These are phyloP conservation scores for Dipodomys merriami DNA, from an alignment of 2,113 vertebrate genomes.

Conservation along the genomic window DNA sequence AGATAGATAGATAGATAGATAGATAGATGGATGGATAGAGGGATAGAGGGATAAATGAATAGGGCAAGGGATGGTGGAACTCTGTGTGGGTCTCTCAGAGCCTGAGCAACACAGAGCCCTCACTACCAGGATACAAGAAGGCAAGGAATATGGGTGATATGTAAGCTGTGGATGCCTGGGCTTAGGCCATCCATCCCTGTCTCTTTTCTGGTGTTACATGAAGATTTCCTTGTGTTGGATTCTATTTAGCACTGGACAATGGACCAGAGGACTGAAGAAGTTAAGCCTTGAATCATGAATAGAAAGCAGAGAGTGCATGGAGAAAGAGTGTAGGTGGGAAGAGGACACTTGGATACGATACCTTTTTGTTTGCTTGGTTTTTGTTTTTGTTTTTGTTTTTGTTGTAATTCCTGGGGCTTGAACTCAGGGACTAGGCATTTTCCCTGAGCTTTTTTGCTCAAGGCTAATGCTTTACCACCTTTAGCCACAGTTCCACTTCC, in stretches of 20 bases:
- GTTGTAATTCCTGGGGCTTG: too few relatives aligned
- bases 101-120: background rate
- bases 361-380: background rate
- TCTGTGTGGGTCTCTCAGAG: background rate
- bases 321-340: background rate
- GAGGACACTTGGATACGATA: background rate
- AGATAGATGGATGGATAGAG: too few relatives aligned
- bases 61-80: background rate
- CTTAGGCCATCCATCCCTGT: background rate
- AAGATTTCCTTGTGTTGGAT: background rate
- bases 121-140: background rate
- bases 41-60: too few relatives aligned
- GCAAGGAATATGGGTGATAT: background rate
- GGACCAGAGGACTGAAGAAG: background rate
- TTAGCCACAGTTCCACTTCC: too few relatives aligned
- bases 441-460: too few relatives aligned
- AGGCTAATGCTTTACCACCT: too few relatives aligned
- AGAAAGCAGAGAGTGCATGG: too few relatives aligned
- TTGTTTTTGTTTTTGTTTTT: too few relatives aligned
- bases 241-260: background rate
- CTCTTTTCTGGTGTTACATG: background rate
- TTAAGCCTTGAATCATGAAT: fast-evolving
- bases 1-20: background rate
- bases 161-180: background rate
- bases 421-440: too few relatives aligned